Evolutionary conservation across 1,140 invertebrate species (phyloP).

Genomic region (Drosophila orosa): DNA sequence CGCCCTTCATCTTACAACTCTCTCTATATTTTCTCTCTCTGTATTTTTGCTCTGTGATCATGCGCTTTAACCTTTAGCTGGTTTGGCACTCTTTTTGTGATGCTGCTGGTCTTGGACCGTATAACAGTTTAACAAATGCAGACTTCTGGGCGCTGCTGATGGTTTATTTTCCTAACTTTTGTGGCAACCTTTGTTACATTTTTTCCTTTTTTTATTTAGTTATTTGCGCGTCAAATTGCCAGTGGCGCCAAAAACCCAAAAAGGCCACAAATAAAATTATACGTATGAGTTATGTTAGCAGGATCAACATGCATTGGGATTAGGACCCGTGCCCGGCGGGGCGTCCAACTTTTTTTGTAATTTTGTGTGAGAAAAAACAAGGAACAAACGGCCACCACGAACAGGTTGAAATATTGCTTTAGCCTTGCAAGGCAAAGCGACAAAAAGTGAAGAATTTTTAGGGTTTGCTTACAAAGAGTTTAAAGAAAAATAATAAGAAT

Average conservation of each 20-base stretch:
- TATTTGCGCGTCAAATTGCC: constrained; percentile 54
- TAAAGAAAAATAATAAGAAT: not conserved
- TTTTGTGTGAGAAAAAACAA: constrained; percentile 17
- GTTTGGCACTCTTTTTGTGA: constrained; percentile 43
- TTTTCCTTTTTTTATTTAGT: constrained; percentile 53
- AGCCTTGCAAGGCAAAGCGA: not conserved
- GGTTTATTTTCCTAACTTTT: constrained; percentile 58
- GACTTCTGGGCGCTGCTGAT: constrained; percentile 69
- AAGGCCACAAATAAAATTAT: constrained; percentile 41
- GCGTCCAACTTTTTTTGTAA: constrained; percentile 4
- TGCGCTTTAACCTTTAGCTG: constrained; percentile 45
- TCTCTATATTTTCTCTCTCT: constrained; percentile 12
- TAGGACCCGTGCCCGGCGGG: constrained; percentile 9
- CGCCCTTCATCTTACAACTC: constrained; percentile 41
- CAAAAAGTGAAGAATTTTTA: not conserved
- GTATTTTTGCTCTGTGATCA: constrained; percentile 39
- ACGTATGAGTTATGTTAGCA: constrained; percentile 57
- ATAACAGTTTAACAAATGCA: constrained; percentile 75
- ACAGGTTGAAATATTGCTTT: constrained; percentile 21
- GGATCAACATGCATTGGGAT: constrained; percentile 44
- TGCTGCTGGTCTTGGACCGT: constrained; percentile 42
- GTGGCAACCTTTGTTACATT: constrained; percentile 49
- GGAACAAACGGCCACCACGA: constrained; percentile 11
- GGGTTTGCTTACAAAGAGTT: not conserved
- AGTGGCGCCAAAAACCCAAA: constrained; percentile 31